These are phyloP conservation scores for Paralichthys olivaceus DNA, from an alignment of 2,113 vertebrate species.

Conservation along the genomic window DNA sequence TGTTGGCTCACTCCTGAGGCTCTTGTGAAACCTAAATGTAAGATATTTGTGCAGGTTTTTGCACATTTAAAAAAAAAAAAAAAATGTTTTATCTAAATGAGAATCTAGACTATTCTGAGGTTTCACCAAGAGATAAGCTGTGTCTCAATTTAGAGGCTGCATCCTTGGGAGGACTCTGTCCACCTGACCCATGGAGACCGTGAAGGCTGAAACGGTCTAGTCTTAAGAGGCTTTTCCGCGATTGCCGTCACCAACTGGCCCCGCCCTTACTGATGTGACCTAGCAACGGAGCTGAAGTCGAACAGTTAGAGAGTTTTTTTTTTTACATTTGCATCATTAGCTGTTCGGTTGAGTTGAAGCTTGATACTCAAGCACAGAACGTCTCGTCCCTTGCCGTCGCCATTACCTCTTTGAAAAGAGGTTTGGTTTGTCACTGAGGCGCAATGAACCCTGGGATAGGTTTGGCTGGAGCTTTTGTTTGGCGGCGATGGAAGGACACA, in stretches of 20 bases:
- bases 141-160: not conserved
- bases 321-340: too few species aligned
- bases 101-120: not conserved
- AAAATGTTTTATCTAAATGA: conserved; percentile 2
- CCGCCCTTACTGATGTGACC: not conserved
- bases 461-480: too few species aligned
- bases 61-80: not conserved
- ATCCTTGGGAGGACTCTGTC: not conserved
- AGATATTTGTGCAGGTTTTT: not conserved
- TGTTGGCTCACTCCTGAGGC: not conserved
- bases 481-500: too few species aligned
- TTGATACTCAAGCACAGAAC: too few species aligned
- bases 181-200: not conserved
- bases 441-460: not conserved
- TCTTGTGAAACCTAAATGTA: not conserved
- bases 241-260: not conserved
- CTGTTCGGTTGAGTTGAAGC: too few species aligned
- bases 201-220: not conserved
- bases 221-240: not conserved
- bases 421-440: not conserved
- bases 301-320: too few species aligned
- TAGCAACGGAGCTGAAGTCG: too few species aligned
- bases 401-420: not conserved
- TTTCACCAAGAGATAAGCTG: not conserved
- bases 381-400: too few species aligned